Percentiles rank a stretch among this genome's conserved stretches.
Conservation (phyloP, 1,140 invertebrate genomes). For the Camponotus floridanus region DNA sequence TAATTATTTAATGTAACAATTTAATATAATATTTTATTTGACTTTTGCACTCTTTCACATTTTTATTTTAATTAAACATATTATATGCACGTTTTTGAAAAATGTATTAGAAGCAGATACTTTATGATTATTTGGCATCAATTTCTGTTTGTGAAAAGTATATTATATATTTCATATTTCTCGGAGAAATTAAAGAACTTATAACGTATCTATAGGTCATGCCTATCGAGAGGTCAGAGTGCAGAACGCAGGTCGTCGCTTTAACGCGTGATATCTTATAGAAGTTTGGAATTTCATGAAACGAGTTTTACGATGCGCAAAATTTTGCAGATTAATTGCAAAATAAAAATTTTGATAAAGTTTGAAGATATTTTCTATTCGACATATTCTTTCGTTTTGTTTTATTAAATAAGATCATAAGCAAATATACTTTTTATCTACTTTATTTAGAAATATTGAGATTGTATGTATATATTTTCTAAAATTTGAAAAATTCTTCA, state of each 20-base stretch:
- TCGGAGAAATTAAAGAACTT: slow-evolving; percentile 68
- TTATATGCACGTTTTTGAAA: neutral
- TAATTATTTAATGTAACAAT: neutral
- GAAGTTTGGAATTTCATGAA: slow-evolving; percentile 53
- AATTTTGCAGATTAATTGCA: neutral
- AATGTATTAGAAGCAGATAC: neutral
- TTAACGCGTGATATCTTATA: slow-evolving; percentile 49
- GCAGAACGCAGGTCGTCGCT: slow-evolving; percentile 64
- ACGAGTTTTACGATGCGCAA: neutral
- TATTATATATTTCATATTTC: slow-evolving; percentile 50
- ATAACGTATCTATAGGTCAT: slow-evolving; percentile 74
- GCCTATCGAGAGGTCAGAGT: slow-evolving; percentile 76
- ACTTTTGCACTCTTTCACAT: neutral
- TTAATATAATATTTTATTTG: neutral
- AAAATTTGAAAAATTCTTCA: neutral
- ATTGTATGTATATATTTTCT: neutral
- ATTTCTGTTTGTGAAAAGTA: slow-evolving; percentile 11
- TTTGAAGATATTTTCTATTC: neutral
- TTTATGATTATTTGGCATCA: slow-evolving; percentile 21
- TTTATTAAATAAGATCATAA: neutral
- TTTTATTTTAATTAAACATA: neutral
- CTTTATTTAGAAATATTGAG: neutral
- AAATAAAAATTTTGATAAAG: no score
- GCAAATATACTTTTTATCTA: neutral
- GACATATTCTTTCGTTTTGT: neutral